Percentiles rank a stretch among this genome's conserved stretches.
Evolutionary conservation across 2,888 invertebrate genomes (phyloP).

Genomic region (Dioctria rufipes): DNA sequence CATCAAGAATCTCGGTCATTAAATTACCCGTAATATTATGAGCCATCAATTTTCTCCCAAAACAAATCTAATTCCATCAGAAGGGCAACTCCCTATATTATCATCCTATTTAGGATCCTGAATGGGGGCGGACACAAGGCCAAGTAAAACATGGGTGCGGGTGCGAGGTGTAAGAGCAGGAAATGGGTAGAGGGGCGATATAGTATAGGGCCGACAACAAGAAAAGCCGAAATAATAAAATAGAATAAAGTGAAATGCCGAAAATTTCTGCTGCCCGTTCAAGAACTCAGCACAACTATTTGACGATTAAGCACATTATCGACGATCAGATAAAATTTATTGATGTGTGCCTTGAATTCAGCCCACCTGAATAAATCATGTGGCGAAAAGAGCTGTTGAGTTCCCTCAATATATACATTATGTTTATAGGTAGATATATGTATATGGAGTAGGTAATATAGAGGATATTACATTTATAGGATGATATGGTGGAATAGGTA

Average conservation of each 20-base stretch:
- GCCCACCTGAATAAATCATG: slow-evolving; percentile 54
- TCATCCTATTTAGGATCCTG: background rate
- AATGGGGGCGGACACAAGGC: background rate
- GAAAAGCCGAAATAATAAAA: background rate
- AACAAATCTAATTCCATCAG: slow-evolving; percentile 51
- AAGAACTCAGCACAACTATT: slow-evolving; percentile 44
- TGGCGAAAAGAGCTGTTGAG: slow-evolving; percentile 45
- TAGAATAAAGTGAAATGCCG: slow-evolving; percentile 37
- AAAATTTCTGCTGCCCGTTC: slow-evolving; percentile 36
- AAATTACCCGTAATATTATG: slow-evolving; percentile 52
- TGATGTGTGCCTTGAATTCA: slow-evolving; percentile 54
- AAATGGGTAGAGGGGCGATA: background rate
- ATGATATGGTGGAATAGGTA: too few species aligned
- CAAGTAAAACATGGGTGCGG: background rate
- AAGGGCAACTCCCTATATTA: slow-evolving; percentile 27
- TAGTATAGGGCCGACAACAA: background rate
- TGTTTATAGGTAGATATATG: background rate
- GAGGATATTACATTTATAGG: background rate
- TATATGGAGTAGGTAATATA: slow-evolving; percentile 3
- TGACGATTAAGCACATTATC: slow-evolving; percentile 55
- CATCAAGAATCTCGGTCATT: slow-evolving; percentile 50
- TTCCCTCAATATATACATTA: slow-evolving; percentile 28
- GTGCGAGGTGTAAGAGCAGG: too few species aligned
- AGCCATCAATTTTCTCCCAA: slow-evolving; percentile 53
- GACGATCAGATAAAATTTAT: slow-evolving; percentile 54